Evolutionary conservation across 2,888 invertebrate species (phyloP).

Genomic region (Oasisia sp.): DNA sequence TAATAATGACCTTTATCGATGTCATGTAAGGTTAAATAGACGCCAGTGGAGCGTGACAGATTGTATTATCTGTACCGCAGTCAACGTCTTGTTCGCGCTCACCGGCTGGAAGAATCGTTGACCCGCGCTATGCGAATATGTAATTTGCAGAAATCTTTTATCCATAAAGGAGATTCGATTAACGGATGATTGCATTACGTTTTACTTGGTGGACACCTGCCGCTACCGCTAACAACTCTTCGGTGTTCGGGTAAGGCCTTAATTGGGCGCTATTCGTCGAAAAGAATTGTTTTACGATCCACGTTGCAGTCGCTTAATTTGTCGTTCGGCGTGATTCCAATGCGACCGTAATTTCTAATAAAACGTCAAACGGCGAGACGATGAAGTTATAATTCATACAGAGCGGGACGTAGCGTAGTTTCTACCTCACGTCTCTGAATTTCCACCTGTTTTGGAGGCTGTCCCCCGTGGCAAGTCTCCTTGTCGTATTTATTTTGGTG

Average conservation of each 20-base stretch:
- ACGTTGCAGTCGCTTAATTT: not conserved
- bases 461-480: too few relatives aligned
- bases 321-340: not conserved
- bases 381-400: not conserved
- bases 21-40: not conserved
- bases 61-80: not conserved
- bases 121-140: not conserved
- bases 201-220: not conserved
- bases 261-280: not conserved
- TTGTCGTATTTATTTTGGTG: too few relatives aligned
- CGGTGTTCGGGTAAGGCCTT: not conserved
- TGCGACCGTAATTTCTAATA: not conserved
- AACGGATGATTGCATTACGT: not conserved
- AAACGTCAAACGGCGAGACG: not conserved
- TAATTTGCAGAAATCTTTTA: not conserved
- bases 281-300: not conserved
- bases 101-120: not conserved
- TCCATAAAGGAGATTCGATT: not conserved
- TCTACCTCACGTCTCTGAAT: too few relatives aligned
- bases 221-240: not conserved
- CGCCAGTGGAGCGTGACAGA: not conserved
- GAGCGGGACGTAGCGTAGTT: not conserved
- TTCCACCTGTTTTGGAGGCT: too few relatives aligned
- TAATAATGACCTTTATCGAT: not conserved
- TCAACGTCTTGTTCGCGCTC: not conserved